Percentiles rank a stretch among this genome's conserved stretches.
Conservation (phyloP, 2,888 invertebrate genomes). For the Hyalella azteca region DNA sequence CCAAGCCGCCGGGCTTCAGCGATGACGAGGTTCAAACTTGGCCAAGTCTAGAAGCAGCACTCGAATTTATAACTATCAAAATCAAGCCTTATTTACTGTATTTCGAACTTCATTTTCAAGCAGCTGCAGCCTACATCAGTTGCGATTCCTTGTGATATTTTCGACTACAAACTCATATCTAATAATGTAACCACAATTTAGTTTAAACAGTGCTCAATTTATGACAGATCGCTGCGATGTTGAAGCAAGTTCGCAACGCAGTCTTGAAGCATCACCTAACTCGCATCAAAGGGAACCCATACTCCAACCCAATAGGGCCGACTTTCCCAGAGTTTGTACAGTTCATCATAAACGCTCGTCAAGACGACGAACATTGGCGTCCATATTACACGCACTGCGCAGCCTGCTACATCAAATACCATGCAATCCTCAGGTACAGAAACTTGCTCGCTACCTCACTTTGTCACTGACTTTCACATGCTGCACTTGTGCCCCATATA, state of each 20-base stretch:
- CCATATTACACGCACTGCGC: constrained; percentile 47
- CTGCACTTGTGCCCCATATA: too few relatives aligned
- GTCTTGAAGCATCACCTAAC: background rate
- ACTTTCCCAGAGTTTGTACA: constrained; percentile 52
- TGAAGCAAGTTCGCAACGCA: background rate
- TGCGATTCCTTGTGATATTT: too few relatives aligned
- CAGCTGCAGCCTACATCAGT: too few relatives aligned
- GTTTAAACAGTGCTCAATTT: too few relatives aligned
- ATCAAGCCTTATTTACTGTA: too few relatives aligned
- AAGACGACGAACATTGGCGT: constrained; percentile 56
- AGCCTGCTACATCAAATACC: constrained; percentile 41
- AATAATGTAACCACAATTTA: too few relatives aligned
- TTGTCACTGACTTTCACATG: too few relatives aligned
- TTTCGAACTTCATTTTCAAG: too few relatives aligned
- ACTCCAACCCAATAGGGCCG: constrained; percentile 52
- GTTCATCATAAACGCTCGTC: constrained; percentile 31
- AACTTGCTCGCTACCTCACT: too few relatives aligned
- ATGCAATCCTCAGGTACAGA: constrained; percentile 48
- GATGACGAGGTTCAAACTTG: constrained; percentile 31
- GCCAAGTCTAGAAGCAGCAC: too few relatives aligned
- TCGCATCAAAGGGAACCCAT: constrained; percentile 45
- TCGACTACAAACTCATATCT: too few relatives aligned
- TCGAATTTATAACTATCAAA: too few relatives aligned
- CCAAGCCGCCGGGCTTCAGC: constrained; percentile 13
- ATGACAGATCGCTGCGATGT: constrained; percentile 10